Evolutionary conservation across 1,140 invertebrate genomes (phyloP).

Genomic region (Macrobrachium rosenbergii): DNA sequence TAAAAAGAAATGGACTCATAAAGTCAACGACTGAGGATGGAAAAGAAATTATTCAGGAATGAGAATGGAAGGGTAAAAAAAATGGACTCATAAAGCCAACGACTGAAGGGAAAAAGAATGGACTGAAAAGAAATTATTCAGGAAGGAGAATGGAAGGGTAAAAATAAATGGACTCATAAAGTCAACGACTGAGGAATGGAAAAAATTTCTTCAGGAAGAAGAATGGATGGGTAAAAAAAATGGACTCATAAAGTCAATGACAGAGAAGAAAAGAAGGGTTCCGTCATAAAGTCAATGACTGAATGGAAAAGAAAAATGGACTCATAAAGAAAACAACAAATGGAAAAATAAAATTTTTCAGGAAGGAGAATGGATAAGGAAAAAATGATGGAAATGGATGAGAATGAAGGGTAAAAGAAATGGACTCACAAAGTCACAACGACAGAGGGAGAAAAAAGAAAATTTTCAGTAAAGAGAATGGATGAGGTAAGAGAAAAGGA

Average conservation of each 20-base stretch:
- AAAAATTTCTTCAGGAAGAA: too few species aligned
- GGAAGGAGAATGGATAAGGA: too few species aligned
- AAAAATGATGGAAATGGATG: neutral
- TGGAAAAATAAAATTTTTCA: too few species aligned
- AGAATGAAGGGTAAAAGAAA: neutral
- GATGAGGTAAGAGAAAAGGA: neutral
- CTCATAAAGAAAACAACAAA: too few species aligned
- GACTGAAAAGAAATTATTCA: neutral
- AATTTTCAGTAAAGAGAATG: neutral
- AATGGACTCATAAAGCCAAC: neutral
- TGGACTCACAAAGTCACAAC: neutral
- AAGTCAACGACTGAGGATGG: too few species aligned
- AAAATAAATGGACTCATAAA: neutral
- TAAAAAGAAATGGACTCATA: too few species aligned
- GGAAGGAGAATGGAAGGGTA: neutral
- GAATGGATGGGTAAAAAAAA: too few species aligned
- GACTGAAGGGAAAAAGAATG: neutral
- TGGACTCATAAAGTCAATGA: neutral
- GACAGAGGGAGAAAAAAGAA: neutral
- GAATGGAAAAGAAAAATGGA: too few species aligned
- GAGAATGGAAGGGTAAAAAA: neutral
- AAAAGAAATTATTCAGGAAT: too few species aligned
- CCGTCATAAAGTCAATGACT: constrained; percentile 3
- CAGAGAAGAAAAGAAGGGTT: neutral
- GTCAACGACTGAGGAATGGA: too few species aligned